Percentiles rank a stretch among this genome's conserved stretches.
These are phyloP conservation scores for Melieria picta DNA, from an alignment of 2,888 invertebrate species.

Conservation along the genomic window DNA sequence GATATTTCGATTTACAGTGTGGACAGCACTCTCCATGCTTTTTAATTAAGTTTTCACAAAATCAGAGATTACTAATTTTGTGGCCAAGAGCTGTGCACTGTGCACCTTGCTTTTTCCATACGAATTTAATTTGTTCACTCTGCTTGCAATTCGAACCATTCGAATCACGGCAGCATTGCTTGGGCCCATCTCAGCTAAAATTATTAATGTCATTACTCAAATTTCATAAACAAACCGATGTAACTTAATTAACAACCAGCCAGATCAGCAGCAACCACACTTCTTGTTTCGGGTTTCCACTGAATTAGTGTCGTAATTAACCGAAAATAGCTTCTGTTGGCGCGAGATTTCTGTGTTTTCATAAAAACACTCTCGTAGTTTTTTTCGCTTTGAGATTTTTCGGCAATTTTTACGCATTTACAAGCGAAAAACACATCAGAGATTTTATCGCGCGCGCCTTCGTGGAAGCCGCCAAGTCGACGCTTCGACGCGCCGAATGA, in stretches of 20 bases:
- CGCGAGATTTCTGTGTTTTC: not conserved
- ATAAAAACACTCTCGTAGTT: too few species aligned
- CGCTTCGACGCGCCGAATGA: constrained; percentile 4
- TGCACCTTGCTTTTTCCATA: too few species aligned
- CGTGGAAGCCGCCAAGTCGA: constrained; percentile 15
- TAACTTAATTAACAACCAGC: constrained; percentile 34
- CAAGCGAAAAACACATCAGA: constrained; percentile 38
- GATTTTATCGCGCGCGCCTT: constrained; percentile 37
- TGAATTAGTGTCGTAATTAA: constrained; percentile 39
- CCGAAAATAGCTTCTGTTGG: constrained; percentile 40
- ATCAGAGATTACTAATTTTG: too few species aligned
- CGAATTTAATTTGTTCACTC: too few species aligned
- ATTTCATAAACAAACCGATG: constrained; percentile 35
- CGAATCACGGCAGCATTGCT: too few species aligned
- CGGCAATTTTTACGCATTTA: constrained; percentile 42
- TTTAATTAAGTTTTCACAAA: too few species aligned
- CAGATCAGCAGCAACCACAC: not conserved
- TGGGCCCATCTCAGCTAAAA: not conserved
- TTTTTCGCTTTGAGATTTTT: constrained; percentile 8
- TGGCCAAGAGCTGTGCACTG: too few species aligned
- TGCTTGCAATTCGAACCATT: too few species aligned
- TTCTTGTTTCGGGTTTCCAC: constrained; percentile 16
- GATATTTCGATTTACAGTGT: too few species aligned
- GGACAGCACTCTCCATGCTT: too few species aligned
- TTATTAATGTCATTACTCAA: constrained; percentile 32